Percentiles rank a stretch among this genome's conserved stretches.
These are phyloP conservation scores for Acheta domesticus DNA, from an alignment of 2,888 invertebrate genomes.

Conservation along the genomic window DNA sequence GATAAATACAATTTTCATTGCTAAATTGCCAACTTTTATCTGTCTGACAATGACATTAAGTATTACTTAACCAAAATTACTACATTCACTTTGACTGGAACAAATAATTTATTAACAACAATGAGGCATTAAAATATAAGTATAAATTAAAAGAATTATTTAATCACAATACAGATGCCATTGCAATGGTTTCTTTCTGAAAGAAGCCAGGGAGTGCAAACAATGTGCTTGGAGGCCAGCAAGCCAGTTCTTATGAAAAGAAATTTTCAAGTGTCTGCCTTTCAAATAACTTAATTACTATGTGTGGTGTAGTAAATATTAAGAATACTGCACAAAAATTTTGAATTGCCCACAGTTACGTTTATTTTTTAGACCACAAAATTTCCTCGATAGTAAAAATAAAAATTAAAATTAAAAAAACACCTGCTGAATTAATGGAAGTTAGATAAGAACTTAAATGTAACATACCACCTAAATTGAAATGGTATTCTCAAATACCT, in stretches of 20 bases:
- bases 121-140: conserved; percentile 2
- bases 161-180: conserved; percentile 11
- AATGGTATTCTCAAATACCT: too few relatives aligned
- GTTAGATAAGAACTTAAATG: too few relatives aligned
- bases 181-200: neutral
- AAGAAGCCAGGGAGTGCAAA: conserved; percentile 63
- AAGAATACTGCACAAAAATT: neutral
- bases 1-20: neutral
- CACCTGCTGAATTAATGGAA: too few relatives aligned
- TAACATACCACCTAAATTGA: too few relatives aligned
- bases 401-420: neutral
- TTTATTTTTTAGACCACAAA: too few relatives aligned
- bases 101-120: conserved; percentile 1
- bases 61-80: neutral
- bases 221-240: conserved; percentile 85
- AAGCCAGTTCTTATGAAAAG: conserved; percentile 41
- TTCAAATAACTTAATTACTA: conserved; percentile 23
- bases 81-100: conserved; percentile 1
- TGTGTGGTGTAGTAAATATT: neutral
- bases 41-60: neutral
- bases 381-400: neutral
- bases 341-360: neutral
- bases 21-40: neutral
- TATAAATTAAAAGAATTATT: conserved; percentile 18
- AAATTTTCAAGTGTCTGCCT: neutral